These are phyloP conservation scores for Apodemia mormo DNA, from an alignment of 2,888 invertebrate species.

Conservation along the genomic window DNA sequence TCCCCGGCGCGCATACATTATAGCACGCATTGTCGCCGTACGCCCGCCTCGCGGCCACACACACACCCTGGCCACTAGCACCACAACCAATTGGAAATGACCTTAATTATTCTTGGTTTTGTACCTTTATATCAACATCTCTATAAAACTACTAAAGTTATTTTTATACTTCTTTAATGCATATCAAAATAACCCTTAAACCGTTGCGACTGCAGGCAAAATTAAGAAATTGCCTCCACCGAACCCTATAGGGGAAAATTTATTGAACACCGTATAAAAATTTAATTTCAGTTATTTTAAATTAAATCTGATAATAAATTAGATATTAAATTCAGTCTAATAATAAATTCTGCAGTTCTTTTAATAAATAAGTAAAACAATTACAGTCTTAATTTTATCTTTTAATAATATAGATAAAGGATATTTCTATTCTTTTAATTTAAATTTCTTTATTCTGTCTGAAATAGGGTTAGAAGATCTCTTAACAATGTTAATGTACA, in stretches of 20 bases:
- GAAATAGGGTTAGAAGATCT: no score
- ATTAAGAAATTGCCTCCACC: background rate
- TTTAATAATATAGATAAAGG: no score
- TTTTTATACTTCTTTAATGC: conserved; percentile 8
- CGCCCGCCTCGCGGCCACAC: conserved; percentile 48
- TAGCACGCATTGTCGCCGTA: conserved; percentile 41
- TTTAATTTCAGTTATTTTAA: background rate
- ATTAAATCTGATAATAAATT: background rate
- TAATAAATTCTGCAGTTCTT: no score
- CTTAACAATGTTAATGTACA: no score
- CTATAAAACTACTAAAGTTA: conserved; percentile 1
- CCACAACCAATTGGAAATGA: conserved; percentile 46
- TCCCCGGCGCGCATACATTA: conserved; percentile 78
- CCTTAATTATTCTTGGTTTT: conserved; percentile 41
- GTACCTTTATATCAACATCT: conserved; percentile 22
- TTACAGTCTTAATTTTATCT: no score
- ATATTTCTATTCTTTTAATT: no score
- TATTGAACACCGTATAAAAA: background rate
- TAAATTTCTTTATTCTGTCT: no score
- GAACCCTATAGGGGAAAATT: background rate
- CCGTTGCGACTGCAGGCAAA: background rate
- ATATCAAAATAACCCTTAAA: background rate
- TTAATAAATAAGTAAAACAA: no score
- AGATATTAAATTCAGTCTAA: no score
- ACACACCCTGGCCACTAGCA: conserved; percentile 51